Conservation (phyloP, 2,113 vertebrate genomes). For the Orientallactaga bullata region DNA sequence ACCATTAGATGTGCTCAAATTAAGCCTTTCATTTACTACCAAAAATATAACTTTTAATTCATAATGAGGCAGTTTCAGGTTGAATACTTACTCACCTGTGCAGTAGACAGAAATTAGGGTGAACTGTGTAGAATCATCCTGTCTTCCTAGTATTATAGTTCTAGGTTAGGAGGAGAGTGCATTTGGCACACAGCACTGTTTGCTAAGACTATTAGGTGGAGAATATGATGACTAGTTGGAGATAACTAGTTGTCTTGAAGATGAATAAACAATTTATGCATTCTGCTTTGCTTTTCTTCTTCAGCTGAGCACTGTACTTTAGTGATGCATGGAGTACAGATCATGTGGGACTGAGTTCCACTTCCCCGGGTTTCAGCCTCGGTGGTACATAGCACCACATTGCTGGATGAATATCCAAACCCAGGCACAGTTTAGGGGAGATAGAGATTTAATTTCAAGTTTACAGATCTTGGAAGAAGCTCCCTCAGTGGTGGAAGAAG, state of each 20-base stretch:
- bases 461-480: too few species aligned
- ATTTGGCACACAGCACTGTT: background rate
- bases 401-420: too few species aligned
- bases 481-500: too few species aligned
- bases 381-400: too few species aligned
- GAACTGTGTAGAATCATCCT: too few species aligned
- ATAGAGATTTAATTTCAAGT: too few species aligned
- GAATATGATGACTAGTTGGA: background rate
- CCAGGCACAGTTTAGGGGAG: too few species aligned
- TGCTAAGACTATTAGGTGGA: background rate
- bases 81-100: background rate
- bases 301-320: too few species aligned
- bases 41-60: constrained; percentile 67
- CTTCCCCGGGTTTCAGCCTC: too few species aligned
- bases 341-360: too few species aligned
- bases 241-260: background rate
- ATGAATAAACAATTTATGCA: background rate
- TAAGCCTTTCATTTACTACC: constrained; percentile 64
- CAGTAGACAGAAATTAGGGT: background rate
- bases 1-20: constrained; percentile 67
- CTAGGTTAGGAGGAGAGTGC: background rate
- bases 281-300: background rate
- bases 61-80: constrained; percentile 27
- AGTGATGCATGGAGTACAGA: too few species aligned
- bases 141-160: background rate